These are phyloP conservation scores for Drosophila punjabiensis DNA, from an alignment of 1,140 invertebrate genomes.

Conservation along the genomic window DNA sequence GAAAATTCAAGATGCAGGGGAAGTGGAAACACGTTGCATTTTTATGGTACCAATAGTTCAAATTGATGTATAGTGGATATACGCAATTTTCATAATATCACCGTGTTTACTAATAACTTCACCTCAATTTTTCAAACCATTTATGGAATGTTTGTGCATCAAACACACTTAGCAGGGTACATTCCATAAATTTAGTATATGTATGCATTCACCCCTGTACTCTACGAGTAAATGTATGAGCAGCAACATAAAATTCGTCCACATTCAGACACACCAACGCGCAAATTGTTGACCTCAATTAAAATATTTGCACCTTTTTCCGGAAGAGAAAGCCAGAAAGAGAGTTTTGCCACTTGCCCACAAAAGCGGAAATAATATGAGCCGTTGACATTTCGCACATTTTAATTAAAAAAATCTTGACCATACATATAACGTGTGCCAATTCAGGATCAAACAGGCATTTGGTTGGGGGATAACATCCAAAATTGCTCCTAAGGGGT, in stretches of 20 bases:
- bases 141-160: not conserved
- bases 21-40: not conserved
- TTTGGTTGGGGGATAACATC: not conserved
- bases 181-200: not conserved
- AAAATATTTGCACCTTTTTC: slow-evolving; percentile 56
- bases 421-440: slow-evolving; percentile 31
- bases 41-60: not conserved
- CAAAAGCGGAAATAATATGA: slow-evolving; percentile 24
- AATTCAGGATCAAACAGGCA: not conserved
- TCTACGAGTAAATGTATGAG: not conserved
- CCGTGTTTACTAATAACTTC: not conserved
- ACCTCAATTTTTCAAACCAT: not conserved
- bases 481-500: not conserved
- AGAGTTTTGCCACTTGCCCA: slow-evolving; percentile 2
- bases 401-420: slow-evolving; percentile 61
- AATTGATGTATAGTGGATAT: not conserved
- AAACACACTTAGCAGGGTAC: not conserved
- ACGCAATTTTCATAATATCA: not conserved
- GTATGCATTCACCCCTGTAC: not conserved
- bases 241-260: slow-evolving; percentile 59
- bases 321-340: not conserved
- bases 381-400: slow-evolving; percentile 59
- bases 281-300: slow-evolving; percentile 67
- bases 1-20: not conserved
- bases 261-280: slow-evolving; percentile 14